phyloP scores from a whole-genome alignment of 2,113 vertebrate genomes.

The Microtus oregoni region DNA sequence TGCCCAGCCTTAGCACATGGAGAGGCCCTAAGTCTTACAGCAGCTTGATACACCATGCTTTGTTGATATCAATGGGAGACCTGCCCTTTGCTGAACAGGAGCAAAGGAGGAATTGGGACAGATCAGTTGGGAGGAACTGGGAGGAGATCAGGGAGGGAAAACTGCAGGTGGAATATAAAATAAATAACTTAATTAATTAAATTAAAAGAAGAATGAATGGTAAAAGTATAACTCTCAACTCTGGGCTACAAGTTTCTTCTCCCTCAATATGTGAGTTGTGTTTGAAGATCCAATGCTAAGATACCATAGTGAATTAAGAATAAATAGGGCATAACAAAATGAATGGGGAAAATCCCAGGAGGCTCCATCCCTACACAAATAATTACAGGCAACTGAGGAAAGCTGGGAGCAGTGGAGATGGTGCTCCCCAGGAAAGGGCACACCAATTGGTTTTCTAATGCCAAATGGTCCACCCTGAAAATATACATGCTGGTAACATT shows the following conservation, averaged over 20 bases:
- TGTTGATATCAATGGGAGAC: neutral
- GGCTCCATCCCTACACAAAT: neutral
- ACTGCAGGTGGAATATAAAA: neutral
- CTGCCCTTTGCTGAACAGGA: neutral
- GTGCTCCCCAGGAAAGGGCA: too few relatives aligned
- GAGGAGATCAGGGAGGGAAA: neutral
- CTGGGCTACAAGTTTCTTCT: neutral
- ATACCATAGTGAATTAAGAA: neutral
- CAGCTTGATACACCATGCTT: neutral
- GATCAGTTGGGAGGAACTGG: neutral
- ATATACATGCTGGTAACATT: neutral
- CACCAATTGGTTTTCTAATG: neutral
- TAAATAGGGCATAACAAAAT: neutral
- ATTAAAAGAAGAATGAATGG: neutral
- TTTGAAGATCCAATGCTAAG: neutral
- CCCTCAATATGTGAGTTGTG: neutral
- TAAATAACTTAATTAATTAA: neutral
- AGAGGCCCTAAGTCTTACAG: neutral
- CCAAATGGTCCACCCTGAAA: neutral
- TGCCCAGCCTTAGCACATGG: neutral
- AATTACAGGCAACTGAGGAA: neutral
- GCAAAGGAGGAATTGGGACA: neutral
- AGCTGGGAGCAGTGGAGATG: neutral
- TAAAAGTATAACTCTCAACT: slow-evolving; percentile 19
- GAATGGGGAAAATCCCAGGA: neutral